These are phyloP conservation scores for Entomyzon cyanotis DNA, from an alignment of 2,113 vertebrate species.

Conservation along the genomic window DNA sequence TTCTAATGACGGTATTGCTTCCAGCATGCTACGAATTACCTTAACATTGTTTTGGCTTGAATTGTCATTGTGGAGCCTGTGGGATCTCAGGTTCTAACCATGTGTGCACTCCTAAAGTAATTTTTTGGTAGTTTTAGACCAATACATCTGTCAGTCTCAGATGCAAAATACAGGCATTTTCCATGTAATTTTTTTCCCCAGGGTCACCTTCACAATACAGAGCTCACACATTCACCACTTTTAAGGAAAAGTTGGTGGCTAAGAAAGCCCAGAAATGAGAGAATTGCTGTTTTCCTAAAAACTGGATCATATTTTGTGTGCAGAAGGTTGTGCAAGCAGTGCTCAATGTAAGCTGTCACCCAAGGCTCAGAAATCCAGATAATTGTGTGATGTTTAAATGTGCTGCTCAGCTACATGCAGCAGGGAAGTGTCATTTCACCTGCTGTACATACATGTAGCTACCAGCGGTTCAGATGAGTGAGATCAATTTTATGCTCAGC, in stretches of 20 bases:
- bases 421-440: background rate
- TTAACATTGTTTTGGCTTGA: background rate
- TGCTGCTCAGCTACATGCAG: background rate
- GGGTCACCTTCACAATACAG: background rate
- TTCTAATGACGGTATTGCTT: background rate
- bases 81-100: background rate
- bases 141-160: background rate
- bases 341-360: background rate
- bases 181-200: accelerated
- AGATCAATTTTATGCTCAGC: background rate
- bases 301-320: background rate
- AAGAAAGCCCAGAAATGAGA: background rate
- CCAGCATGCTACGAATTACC: background rate
- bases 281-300: background rate
- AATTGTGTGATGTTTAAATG: background rate
- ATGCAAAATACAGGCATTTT: background rate
- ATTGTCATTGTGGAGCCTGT: background rate
- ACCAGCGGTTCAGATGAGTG: background rate
- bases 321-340: background rate
- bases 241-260: background rate
- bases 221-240: background rate
- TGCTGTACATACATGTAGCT: background rate
- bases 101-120: accelerated
- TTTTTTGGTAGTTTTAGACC: background rate
- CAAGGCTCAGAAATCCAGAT: background rate